These are phyloP conservation scores for Cherax destructor DNA, from an alignment of 1,140 invertebrate genomes.

Conservation along the genomic window DNA sequence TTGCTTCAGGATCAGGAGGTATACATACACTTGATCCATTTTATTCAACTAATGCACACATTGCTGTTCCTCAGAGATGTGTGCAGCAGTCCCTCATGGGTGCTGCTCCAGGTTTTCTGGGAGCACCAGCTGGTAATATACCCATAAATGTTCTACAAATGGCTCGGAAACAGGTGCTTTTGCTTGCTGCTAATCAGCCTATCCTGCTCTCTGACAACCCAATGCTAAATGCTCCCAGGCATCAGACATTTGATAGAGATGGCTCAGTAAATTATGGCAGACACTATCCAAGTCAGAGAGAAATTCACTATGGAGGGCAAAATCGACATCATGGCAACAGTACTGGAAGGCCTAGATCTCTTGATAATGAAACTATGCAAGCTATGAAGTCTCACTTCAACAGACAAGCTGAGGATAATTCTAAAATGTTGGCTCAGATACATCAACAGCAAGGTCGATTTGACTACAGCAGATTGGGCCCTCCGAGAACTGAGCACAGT, in stretches of 20 bases:
- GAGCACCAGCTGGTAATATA: background rate
- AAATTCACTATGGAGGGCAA: background rate
- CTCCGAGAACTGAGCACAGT: background rate
- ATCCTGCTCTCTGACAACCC: slow-evolving; percentile 29
- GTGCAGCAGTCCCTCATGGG: slow-evolving; percentile 30
- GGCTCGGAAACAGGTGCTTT: slow-evolving; percentile 49
- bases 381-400: slow-evolving; percentile 1
- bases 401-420: slow-evolving; percentile 29
- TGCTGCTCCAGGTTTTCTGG: background rate
- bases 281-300: background rate
- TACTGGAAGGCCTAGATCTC: background rate
- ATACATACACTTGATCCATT: slow-evolving; percentile 41
- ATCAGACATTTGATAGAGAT: slow-evolving; percentile 31
- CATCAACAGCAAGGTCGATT: slow-evolving; percentile 40
- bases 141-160: slow-evolving; percentile 23
- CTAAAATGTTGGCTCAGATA: background rate
- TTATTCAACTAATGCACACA: background rate
- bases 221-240: slow-evolving; percentile 27
- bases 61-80: background rate
- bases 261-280: slow-evolving; percentile 35
- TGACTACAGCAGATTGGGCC: slow-evolving; percentile 40
- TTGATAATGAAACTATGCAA: slow-evolving; percentile 19
- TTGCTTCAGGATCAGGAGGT: slow-evolving; percentile 2
- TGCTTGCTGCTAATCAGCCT: slow-evolving; percentile 25
- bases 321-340: background rate